These are phyloP conservation scores for Ichneumon xanthorius DNA, from an alignment of 2,888 invertebrate species.

Conservation along the genomic window DNA sequence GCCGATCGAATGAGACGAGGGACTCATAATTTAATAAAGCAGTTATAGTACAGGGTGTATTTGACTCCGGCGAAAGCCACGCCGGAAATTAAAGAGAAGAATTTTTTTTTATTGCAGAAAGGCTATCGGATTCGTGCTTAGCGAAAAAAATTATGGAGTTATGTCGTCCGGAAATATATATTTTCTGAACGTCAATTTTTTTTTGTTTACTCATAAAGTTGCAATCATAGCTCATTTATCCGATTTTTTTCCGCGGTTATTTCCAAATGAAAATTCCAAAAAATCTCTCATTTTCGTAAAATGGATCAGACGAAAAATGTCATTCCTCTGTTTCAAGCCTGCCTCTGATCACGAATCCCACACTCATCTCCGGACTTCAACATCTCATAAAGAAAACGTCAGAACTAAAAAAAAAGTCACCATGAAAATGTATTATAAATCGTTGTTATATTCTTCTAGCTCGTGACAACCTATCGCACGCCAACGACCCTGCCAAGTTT, in stretches of 20 bases:
- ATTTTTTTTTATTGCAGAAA: neutral
- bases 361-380: neutral
- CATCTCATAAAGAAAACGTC: neutral
- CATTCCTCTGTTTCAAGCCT: neutral
- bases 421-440: too few relatives aligned
- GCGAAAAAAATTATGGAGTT: neutral
- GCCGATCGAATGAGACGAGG: neutral
- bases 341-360: neutral
- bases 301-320: neutral
- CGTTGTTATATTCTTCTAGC: neutral
- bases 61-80: neutral
- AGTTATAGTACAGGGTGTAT: neutral
- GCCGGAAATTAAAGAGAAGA: neutral
- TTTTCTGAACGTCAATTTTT: too few relatives aligned
- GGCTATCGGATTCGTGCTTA: neutral
- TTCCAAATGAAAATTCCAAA: too few relatives aligned
- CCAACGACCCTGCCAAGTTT: neutral
- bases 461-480: neutral
- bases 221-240: too few relatives aligned
- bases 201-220: too few relatives aligned
- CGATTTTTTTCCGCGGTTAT: too few relatives aligned
- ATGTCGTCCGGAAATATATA: too few relatives aligned
- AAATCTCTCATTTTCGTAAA: too few relatives aligned
- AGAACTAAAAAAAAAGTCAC: neutral
- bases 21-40: conserved; percentile 1